phyloP scores from a whole-genome alignment of 35 echinoderm and acorn worm species.

The Apostichopus californicus region DNA sequence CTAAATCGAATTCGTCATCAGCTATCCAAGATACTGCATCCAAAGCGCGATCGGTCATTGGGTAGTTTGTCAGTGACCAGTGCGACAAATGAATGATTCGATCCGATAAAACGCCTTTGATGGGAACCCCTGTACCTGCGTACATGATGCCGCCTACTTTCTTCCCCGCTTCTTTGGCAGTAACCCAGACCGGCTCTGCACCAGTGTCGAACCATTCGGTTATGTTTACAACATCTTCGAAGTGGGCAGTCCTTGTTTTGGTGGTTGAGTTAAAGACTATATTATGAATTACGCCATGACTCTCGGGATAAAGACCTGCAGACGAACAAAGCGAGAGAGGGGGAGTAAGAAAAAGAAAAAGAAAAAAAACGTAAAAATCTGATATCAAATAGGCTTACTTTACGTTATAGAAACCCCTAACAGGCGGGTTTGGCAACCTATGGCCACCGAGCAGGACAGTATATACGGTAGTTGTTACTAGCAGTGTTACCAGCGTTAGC shows the following conservation, averaged over 20 bases:
- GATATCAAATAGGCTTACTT: too few species aligned
- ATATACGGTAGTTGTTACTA: too few species aligned
- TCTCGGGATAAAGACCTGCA: constrained; percentile 83
- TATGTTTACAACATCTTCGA: constrained; percentile 69
- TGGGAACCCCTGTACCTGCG: constrained; percentile 74
- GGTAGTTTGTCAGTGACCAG: constrained; percentile 17
- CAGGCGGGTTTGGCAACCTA: too few species aligned
- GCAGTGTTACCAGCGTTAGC: too few species aligned
- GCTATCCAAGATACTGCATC: constrained; percentile 70
- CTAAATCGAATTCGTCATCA: constrained; percentile 77
- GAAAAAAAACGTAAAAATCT: too few species aligned
- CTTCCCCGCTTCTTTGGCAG: constrained; percentile 71
- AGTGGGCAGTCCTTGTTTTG: constrained; percentile 30
- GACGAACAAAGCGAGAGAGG: neutral
- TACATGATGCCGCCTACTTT: constrained; percentile 83
- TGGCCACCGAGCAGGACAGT: too few species aligned
- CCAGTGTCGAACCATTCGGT: constrained; percentile 76
- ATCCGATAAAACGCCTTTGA: constrained; percentile 64
- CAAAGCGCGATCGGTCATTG: constrained; percentile 53
- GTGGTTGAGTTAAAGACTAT: constrained; percentile 58
- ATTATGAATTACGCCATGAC: constrained; percentile 84
- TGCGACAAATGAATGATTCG: constrained; percentile 35
- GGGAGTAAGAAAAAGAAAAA: too few species aligned
- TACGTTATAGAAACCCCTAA: too few species aligned
- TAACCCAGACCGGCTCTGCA: constrained; percentile 92